Percentiles rank a stretch among this genome's conserved stretches.
phyloP scores from a whole-genome alignment of 2,888 invertebrate genomes.

The Drosophila infuscata region DNA sequence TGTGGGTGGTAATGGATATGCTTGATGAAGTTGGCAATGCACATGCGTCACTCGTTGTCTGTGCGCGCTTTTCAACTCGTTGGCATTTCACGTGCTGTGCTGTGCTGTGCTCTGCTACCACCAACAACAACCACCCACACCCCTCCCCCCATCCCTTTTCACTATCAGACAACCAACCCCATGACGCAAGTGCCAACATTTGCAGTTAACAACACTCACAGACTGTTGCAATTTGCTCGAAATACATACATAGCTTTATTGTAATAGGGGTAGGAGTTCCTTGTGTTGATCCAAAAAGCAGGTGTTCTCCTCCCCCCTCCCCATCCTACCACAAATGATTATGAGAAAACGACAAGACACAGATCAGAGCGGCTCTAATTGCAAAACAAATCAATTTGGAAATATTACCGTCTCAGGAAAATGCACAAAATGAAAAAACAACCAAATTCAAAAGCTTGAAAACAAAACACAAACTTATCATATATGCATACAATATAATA shows the following conservation, averaged over 20 bases:
- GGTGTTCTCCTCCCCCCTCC: neutral
- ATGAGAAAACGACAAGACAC: slow-evolving; percentile 37
- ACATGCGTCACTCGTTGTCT: slow-evolving; percentile 55
- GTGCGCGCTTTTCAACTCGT: slow-evolving; percentile 62
- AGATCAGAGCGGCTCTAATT: slow-evolving; percentile 33
- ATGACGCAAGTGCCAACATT: slow-evolving; percentile 36
- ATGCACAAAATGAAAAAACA: neutral
- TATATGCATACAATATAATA: slow-evolving; percentile 8
- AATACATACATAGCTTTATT: slow-evolving; percentile 31
- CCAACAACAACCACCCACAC: neutral
- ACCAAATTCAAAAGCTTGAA: neutral
- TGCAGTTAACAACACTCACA: slow-evolving; percentile 8
- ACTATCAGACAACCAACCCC: slow-evolving; percentile 35
- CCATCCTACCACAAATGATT: neutral
- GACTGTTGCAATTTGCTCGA: slow-evolving; percentile 48
- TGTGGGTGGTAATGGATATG: neutral
- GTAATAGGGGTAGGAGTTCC: slow-evolving; percentile 7
- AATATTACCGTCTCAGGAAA: neutral
- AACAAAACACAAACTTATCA: slow-evolving; percentile 28
- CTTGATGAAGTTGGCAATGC: slow-evolving; percentile 36
- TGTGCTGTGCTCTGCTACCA: slow-evolving; percentile 1
- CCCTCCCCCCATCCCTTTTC: neutral
- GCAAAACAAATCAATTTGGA: slow-evolving; percentile 7
- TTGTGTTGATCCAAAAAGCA: slow-evolving; percentile 25
- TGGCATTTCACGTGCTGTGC: slow-evolving; percentile 54